phyloP scores from a whole-genome alignment of 2,113 vertebrate genomes.

The Notothenia coriiceps region DNA sequence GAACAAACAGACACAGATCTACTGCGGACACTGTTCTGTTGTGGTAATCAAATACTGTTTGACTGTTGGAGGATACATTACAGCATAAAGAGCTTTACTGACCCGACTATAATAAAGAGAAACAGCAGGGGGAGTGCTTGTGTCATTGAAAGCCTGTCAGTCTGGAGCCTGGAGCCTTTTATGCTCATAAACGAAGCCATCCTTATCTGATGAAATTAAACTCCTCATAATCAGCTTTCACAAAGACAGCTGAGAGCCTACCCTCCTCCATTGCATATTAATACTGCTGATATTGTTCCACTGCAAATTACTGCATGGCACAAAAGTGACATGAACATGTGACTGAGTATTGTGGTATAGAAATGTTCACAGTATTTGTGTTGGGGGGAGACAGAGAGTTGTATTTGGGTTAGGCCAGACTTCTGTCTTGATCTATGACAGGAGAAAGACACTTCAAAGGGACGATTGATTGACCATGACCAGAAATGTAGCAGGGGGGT shows the following conservation, averaged over 20 bases:
- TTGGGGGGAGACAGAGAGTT: background rate
- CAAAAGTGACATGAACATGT: background rate
- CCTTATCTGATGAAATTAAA: conserved; percentile 75
- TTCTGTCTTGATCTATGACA: conserved; percentile 59
- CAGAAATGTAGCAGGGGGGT: conserved; percentile 60
- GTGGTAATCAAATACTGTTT: background rate
- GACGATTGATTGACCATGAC: conserved; percentile 60
- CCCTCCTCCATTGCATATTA: conserved; percentile 54
- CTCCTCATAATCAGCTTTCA: conserved; percentile 72
- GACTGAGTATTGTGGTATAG: background rate
- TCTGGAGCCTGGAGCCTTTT: conserved; percentile 18
- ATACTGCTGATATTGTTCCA: conserved; percentile 54
- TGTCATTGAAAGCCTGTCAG: conserved; percentile 28
- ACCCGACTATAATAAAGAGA: background rate
- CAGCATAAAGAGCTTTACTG: background rate
- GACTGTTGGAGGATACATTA: background rate
- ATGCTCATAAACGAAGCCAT: conserved; percentile 49
- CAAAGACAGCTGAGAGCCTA: conserved; percentile 61
- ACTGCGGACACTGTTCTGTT: too few relatives aligned
- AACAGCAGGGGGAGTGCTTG: conserved; percentile 74
- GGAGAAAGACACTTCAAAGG: conserved; percentile 72
- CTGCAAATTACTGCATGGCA: conserved; percentile 25
- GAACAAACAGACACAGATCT: background rate
- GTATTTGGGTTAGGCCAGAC: conserved; percentile 43
- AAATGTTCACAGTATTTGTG: conserved; percentile 1